Evolutionary conservation across 2,888 invertebrate species (phyloP).

Genomic region (Prostheceraeus crozeri): DNA sequence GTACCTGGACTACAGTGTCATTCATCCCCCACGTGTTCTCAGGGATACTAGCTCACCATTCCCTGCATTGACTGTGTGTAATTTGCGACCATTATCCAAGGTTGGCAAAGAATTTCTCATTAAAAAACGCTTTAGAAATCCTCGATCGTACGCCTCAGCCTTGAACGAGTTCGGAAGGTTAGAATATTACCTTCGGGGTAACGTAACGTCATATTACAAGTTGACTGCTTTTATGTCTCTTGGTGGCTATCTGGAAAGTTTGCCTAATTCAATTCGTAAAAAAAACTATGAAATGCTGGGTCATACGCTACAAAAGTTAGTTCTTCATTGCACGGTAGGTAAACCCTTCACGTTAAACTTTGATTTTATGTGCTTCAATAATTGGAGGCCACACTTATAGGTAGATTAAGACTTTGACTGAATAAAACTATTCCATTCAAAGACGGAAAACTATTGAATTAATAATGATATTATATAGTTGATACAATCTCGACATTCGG

Average conservation of each 20-base stretch:
- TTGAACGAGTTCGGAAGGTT: constrained; percentile 24
- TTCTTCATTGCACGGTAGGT: too few species aligned
- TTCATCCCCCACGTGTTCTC: constrained; percentile 39
- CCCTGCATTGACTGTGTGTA: constrained; percentile 38
- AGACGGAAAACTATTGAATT: too few species aligned
- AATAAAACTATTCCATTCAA: too few species aligned
- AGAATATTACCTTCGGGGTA: neutral
- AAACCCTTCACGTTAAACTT: too few species aligned
- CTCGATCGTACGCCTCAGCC: constrained; percentile 33
- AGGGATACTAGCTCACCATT: constrained; percentile 36
- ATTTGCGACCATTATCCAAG: constrained; percentile 36
- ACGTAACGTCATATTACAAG: neutral
- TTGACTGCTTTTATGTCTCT: constrained; percentile 27
- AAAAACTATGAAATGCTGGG: too few species aligned
- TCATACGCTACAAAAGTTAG: too few species aligned
- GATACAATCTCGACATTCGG: too few species aligned
- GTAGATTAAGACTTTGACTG: too few species aligned
- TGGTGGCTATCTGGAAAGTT: constrained; percentile 35
- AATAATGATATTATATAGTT: too few species aligned
- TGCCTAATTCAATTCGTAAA: too few species aligned
- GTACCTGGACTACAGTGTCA: constrained; percentile 37
- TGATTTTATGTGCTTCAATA: too few species aligned
- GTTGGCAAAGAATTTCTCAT: constrained; percentile 25
- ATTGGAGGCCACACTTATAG: too few species aligned
- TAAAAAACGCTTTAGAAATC: constrained; percentile 22